These are phyloP conservation scores for Orchestia grillus DNA, from an alignment of 1,140 invertebrate genomes.

Conservation along the genomic window DNA sequence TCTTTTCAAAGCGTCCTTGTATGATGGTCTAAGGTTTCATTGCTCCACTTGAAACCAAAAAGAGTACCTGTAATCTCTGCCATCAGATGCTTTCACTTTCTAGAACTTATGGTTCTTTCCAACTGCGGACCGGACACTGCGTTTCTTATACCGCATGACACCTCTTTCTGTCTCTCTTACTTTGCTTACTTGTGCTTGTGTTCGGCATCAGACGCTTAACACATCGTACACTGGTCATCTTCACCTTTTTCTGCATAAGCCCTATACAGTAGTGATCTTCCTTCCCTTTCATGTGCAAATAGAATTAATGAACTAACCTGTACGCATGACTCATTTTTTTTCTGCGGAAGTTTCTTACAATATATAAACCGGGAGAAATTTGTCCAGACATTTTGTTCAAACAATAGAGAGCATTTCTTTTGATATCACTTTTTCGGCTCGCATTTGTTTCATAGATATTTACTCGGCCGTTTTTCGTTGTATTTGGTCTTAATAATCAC, in stretches of 20 bases:
- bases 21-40: not conserved
- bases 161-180: not conserved
- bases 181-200: not conserved
- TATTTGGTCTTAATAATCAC: not conserved
- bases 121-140: not conserved
- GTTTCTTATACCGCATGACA: not conserved
- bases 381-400: not conserved
- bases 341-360: not conserved
- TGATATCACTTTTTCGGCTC: not conserved
- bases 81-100: constrained; percentile 39
- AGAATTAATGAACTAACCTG: not conserved
- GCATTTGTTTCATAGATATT: not conserved
- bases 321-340: not conserved
- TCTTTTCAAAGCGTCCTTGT: not conserved
- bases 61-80: not conserved
- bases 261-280: not conserved
- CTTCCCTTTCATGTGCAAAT: not conserved
- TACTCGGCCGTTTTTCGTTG: not conserved
- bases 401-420: not conserved
- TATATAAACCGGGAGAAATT: not conserved
- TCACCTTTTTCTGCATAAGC: not conserved
- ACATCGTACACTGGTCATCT: not conserved
- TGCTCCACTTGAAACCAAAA: not conserved
- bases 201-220: not conserved
- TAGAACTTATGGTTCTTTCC: not conserved